A percentile compares a stretch with the other conserved stretches of the same genome.
Evolutionary conservation across 2,888 invertebrate species (phyloP).

Genomic region (Limenitis camilla): DNA sequence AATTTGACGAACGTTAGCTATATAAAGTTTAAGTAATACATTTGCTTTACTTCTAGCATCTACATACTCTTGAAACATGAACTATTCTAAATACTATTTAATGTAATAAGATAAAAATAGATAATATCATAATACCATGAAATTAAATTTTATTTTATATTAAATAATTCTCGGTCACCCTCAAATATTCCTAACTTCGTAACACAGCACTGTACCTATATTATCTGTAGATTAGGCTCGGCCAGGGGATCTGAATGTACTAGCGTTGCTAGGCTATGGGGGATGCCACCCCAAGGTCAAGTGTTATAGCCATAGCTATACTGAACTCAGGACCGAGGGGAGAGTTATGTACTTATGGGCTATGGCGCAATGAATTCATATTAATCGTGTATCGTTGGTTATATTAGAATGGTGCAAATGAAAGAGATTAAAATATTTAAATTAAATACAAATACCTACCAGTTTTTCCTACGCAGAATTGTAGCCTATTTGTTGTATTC

Average conservation of each 20-base stretch:
- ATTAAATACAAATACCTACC: too few relatives aligned
- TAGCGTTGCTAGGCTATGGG: constrained; percentile 68
- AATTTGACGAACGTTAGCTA: too few relatives aligned
- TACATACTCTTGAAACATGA: too few relatives aligned
- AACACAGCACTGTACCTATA: constrained; percentile 52
- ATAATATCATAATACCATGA: neutral
- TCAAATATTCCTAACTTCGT: constrained; percentile 43
- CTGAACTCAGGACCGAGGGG: constrained; percentile 43
- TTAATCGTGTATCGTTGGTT: constrained; percentile 20
- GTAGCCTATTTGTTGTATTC: too few relatives aligned
- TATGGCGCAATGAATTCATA: constrained; percentile 24
- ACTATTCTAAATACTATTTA: too few relatives aligned
- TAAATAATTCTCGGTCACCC: constrained; percentile 16
- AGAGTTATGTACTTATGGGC: constrained; percentile 30
- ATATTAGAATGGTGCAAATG: constrained; percentile 18
- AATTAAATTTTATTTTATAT: constrained; percentile 8
- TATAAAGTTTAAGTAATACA: too few relatives aligned
- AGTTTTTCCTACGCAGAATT: too few relatives aligned
- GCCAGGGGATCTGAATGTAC: constrained; percentile 60
- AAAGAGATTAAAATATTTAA: too few relatives aligned
- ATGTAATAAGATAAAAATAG: neutral
- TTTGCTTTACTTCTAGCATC: too few relatives aligned
- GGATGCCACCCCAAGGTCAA: constrained; percentile 67
- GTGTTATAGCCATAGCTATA: constrained; percentile 48
- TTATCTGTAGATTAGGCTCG: constrained; percentile 57